Base-by-base conservation (phyloP, 2,888 invertebrate genomes). In the Prosapia bicincta region DNA sequence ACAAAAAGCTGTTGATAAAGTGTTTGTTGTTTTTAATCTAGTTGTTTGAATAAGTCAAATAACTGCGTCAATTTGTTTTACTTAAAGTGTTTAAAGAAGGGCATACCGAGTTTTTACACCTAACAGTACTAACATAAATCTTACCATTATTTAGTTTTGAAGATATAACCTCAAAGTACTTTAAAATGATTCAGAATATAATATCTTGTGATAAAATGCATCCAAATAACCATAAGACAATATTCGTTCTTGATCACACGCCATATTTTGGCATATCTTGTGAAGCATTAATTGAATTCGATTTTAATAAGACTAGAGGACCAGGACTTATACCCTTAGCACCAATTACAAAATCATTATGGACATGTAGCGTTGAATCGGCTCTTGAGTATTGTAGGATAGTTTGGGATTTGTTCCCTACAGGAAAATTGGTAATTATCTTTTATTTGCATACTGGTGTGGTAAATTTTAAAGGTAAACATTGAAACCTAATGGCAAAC, bases 291-390 rank as follows among this genome's bases (percentile, higher is more conserved):
- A 89, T 95, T 79, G 96, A 96, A 83, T 94, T 96, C 85, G 96
- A 96, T 85, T 89, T 91, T 71, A 87, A 90, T 3, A 92, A 92
- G 85, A 88, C 88, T 78, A 89, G 93, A 74, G 89, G 90, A 0
- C 88, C 91, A 23, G 91, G 91, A 72, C 89, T 91, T 81, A 92
- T 93, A 74, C 93, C 92, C 0, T 86, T 95, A 66, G 91, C 93
- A 6, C 94, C 96, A 0, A 92, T 98, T 78, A 92, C 92, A 78
- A 99, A 99, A 85, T 94, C 96, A 0, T 84, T 99, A 73, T 99
- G 99, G 99, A 98, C 98, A 0, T 97, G 95, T 82, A 94, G 95
- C 80, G 95, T 98, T 0, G 99, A 99, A 87, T 93, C 96, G 0
- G 93, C 96, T 0, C 90, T 98, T 77, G 99, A 99, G 85, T 99